Evolutionary conservation across 2,888 invertebrate genomes (phyloP).

Genomic region (Synergus japonicus): DNA sequence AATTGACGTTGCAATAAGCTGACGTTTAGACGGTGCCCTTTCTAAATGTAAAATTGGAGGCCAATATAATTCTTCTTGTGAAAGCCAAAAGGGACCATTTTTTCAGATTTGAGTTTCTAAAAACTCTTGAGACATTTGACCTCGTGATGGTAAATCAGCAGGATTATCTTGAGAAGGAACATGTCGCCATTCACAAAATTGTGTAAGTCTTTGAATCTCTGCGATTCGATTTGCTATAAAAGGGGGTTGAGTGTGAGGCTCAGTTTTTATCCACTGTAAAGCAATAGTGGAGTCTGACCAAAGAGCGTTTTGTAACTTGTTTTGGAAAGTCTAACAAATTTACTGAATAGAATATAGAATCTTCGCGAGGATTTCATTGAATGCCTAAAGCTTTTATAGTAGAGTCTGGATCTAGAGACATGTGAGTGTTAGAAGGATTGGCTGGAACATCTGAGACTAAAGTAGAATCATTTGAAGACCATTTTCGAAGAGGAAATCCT

Average conservation of each 20-base stretch:
- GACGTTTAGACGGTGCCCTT: too few species aligned
- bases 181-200: conserved; percentile 12
- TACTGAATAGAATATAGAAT: conserved; percentile 40
- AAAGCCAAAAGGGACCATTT: neutral
- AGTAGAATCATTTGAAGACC: neutral
- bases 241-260: neutral
- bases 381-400: conserved; percentile 44
- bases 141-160: conserved; percentile 36
- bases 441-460: neutral
- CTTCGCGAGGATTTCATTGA: conserved; percentile 45
- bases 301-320: conserved; percentile 49
- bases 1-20: too few species aligned
- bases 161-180: conserved; percentile 31
- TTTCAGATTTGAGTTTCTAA: neutral
- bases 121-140: neutral
- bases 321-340: neutral
- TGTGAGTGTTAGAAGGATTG: neutral
- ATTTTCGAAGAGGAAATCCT: conserved; percentile 41
- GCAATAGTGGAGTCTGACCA: conserved; percentile 28
- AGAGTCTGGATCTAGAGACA: conserved; percentile 8
- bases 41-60: too few species aligned
- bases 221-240: conserved; percentile 36
- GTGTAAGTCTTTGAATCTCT: conserved; percentile 30
- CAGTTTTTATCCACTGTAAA: conserved; percentile 29
- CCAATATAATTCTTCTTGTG: neutral